phyloP scores from a whole-genome alignment of 1,140 invertebrate genomes.

The Lucilia sericata region DNA sequence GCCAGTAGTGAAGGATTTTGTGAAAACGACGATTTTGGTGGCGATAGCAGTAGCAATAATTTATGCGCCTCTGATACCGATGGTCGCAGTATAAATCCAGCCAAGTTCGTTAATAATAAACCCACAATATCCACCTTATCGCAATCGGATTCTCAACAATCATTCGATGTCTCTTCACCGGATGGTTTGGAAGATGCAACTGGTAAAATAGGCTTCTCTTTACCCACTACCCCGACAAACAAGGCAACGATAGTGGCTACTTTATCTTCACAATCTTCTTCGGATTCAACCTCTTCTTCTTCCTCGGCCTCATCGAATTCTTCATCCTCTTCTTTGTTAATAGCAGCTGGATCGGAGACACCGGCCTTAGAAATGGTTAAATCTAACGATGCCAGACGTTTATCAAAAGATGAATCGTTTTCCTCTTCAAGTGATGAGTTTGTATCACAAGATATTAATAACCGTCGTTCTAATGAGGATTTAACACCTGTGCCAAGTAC shows the following conservation, averaged over 20 bases:
- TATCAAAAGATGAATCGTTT: slow-evolving; percentile 76
- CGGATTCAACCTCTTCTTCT: slow-evolving; percentile 54
- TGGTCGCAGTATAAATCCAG: slow-evolving; percentile 48
- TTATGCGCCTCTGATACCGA: slow-evolving; percentile 53
- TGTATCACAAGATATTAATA: slow-evolving; percentile 40
- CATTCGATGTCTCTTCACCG: slow-evolving; percentile 55
- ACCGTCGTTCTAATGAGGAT: slow-evolving; percentile 40
- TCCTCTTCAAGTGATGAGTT: slow-evolving; percentile 68
- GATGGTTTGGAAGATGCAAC: slow-evolving; percentile 47
- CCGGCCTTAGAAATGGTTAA: slow-evolving; percentile 23
- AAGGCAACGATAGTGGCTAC: slow-evolving; percentile 28
- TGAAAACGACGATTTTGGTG: slow-evolving; percentile 86
- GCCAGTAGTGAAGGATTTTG: slow-evolving; percentile 96
- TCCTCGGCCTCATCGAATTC: slow-evolving; percentile 61
- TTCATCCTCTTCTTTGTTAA: slow-evolving; percentile 62
- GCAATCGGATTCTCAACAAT: slow-evolving; percentile 61
- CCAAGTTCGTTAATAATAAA: slow-evolving; percentile 47
- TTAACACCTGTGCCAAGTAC: slow-evolving; percentile 59
- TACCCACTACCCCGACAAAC: slow-evolving; percentile 51
- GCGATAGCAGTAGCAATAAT: slow-evolving; percentile 65
- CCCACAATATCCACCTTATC: slow-evolving; percentile 47
- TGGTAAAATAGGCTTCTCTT: slow-evolving; percentile 45
- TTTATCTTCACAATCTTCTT: slow-evolving; percentile 41
- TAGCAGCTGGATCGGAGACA: slow-evolving; percentile 49
- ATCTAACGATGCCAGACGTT: slow-evolving; percentile 57